Evolutionary conservation across 1,140 invertebrate genomes (phyloP), one percentile per base, ranked within the genome.

Genomic region (Diachasmimorpha longicaudata): DNA sequence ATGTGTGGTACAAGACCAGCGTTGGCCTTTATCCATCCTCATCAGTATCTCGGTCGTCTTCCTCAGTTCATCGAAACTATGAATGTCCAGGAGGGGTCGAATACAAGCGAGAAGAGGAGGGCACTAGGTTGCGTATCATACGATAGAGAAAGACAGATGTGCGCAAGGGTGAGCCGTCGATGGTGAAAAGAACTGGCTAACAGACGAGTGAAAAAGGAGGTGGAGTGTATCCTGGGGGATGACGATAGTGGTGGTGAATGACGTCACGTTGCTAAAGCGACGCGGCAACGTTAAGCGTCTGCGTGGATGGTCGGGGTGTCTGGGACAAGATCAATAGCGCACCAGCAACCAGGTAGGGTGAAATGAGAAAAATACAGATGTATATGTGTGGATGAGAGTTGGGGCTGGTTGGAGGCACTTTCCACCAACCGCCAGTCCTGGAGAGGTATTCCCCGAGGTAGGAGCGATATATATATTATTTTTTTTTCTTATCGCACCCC

Each of bases 251-350:
- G 80, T 70, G 81, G 81, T 77, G 81, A 83, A 85, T 88, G 86
- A 88, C 87, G 87, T 88, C 86, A 87, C 84, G 87, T 88, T 88
- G 85, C 87, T 88, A 88, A 86, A 88, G 86, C 87, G 86, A 88
- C 86, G 85, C 85, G 83, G 84, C 86, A 87, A 84, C 83, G 85
- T 79, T 82, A 83, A 85, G 86, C 85, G 85, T 86, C 85, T 86
- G 87, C 85, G 85, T 87, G 82, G 82, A 84, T 85, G 83, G 82
- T 83, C 80, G 84, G 66, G 83, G 81, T 84, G 86, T 84, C 86
- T 85, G 85, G 85, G 85, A 77, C 80, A 84, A 83, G 86, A 89
- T 89, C 87, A 89, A 88, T 89, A 89, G 85, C 85, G 85, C 81
- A 86, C 83, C 83, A 86, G 84, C 82, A 85, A 84, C 83, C 85